phyloP scores from a whole-genome alignment of 2,113 vertebrate species.

The Elachura formosa region DNA sequence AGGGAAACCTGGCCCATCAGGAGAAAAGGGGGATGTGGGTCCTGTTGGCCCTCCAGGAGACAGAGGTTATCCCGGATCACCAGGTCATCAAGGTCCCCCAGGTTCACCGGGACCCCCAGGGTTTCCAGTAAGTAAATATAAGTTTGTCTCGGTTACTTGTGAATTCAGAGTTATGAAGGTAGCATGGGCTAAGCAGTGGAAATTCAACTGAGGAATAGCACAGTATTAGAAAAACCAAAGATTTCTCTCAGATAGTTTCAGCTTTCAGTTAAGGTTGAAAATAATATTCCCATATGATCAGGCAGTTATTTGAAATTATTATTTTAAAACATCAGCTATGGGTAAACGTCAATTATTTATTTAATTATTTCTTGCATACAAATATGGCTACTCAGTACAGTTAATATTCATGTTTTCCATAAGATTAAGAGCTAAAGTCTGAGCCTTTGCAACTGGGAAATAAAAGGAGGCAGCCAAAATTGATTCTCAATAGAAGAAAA shows the following conservation, averaged over 20 bases:
- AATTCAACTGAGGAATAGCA: not conserved
- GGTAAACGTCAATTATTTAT: not conserved
- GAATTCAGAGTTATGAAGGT: not conserved
- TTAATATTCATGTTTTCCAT: not conserved
- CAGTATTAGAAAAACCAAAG: not conserved
- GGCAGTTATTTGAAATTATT: not conserved
- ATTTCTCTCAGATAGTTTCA: not conserved
- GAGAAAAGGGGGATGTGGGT: conserved; percentile 80
- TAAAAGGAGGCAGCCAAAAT: not conserved
- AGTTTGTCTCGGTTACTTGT: not conserved
- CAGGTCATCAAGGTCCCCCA: conserved; percentile 78
- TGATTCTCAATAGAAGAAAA: not conserved
- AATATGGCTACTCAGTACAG: not conserved
- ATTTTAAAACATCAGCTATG: not conserved
- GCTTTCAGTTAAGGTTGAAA: not conserved
- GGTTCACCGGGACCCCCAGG: conserved; percentile 73
- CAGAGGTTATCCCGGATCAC: conserved; percentile 80
- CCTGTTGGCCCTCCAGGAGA: conserved; percentile 76
- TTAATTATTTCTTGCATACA: not conserved
- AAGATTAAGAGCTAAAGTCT: not conserved
- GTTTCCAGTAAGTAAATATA: conserved; percentile 70
- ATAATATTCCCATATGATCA: not conserved
- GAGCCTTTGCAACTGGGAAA: not conserved
- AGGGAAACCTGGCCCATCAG: conserved; percentile 77
- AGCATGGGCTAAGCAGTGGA: not conserved